A percentile compares a stretch with the other conserved stretches of the same genome.
Conservation (phyloP, 2,113 vertebrate species). For the Pitta sordida region DNA sequence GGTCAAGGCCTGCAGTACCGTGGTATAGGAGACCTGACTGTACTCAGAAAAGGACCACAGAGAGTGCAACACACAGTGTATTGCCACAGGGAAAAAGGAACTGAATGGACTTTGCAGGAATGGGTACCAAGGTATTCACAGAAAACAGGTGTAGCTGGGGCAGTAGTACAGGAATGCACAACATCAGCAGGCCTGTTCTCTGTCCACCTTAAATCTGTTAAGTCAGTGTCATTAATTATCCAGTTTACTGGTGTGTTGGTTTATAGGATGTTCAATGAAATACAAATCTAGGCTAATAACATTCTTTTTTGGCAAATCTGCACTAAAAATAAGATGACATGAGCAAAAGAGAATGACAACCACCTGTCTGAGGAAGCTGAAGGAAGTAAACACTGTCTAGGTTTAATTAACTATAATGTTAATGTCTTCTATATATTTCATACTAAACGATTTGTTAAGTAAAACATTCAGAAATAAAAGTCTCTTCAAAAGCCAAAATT, state of each 20-base stretch:
- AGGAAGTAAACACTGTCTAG: background rate
- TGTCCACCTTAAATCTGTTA: background rate
- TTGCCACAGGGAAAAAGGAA: background rate
- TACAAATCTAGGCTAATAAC: background rate
- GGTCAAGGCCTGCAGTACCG: no score
- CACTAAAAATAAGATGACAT: accelerated
- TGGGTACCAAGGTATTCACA: background rate
- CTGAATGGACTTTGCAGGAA: background rate
- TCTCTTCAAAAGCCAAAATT: background rate
- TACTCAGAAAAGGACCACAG: background rate
- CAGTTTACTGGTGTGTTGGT: background rate
- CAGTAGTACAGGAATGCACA: background rate
- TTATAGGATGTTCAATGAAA: background rate
- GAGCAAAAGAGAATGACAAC: background rate
- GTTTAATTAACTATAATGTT: background rate
- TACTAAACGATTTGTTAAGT: background rate
- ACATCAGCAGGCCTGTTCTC: background rate
- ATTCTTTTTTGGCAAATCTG: background rate
- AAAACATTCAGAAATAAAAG: background rate
- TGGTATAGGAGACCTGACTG: no score
- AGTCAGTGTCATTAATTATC: background rate
- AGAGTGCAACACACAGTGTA: background rate
- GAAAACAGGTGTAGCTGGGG: background rate
- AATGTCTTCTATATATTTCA: background rate
- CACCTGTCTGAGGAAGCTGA: background rate